Base-by-base conservation (phyloP, 2,113 vertebrate genomes). In the Galbula dea region DNA sequence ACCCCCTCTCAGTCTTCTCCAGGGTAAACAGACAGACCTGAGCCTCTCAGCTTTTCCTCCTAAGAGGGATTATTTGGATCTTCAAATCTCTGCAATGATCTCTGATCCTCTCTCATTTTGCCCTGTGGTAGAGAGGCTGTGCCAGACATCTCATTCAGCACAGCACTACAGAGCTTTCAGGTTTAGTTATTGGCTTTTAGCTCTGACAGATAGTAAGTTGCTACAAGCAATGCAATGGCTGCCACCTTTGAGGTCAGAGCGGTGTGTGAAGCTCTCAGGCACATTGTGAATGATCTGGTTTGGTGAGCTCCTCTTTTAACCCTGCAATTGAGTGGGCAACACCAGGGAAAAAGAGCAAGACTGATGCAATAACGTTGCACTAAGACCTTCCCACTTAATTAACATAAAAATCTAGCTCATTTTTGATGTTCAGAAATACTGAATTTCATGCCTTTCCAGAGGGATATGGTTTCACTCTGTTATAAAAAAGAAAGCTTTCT, bases 271-370 rank as follows among this genome's bases (percentile, higher is more conserved):
- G 34, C 57, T 69, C 55, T 12, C 5, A 66, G 37, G 15, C 22
- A 30, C 4, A 1, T 57, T 0, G 0, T 55, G 58, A 72, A 27
- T 37, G 48, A 51, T 48, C 16, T 39, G 57, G 26, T 8, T 68
- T 71, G 84, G 66, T 0, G 18, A 82, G 43, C 23, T 67, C 18
- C n/a, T 67, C 23, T 77, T 63, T 51, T 61, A 78, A 52, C 30
- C 18, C 30, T 68, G 24, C 21, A 63, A n/a, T 1, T 48, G 52
- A 52, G 45, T 49, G 36, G 30, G 69, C 0, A 2, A 26, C 16
- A 23, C 12, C 36, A 48, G 39, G 46, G n/a, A 52, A 86, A 21
- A 82, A 74, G 30, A 71, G 51, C 14, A 67, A 59, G 52, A 16
- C 18, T 74, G 43, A 18, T 62, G 34, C 34, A 81, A 19, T 51